A percentile compares a stretch with the other conserved stretches of the same genome.
These are phyloP conservation scores for Peromyscus aztecus DNA, from an alignment of 2,797 vertebrate genomes.

Conservation along the genomic window DNA sequence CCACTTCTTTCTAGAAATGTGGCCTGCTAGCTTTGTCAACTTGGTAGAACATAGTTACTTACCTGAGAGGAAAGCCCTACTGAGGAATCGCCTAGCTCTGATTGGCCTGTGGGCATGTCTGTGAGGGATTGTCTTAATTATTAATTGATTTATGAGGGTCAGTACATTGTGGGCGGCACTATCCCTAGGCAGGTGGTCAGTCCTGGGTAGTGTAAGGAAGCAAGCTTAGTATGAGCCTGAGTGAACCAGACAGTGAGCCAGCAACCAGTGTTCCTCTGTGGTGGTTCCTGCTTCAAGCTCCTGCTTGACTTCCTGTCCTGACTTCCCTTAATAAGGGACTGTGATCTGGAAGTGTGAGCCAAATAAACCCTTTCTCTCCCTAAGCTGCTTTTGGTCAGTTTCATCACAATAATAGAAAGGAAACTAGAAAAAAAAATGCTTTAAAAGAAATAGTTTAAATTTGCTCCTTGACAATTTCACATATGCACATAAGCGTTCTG, in stretches of 20 bases:
- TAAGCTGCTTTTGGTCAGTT: background rate
- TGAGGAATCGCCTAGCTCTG: background rate
- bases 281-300: background rate
- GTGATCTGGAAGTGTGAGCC: background rate
- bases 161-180: background rate
- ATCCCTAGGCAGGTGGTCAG: background rate
- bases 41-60: background rate
- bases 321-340: background rate
- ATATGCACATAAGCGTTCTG: background rate
- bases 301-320: background rate
- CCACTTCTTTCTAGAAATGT: slow-evolving; percentile 50
- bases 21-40: background rate
- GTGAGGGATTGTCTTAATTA: background rate
- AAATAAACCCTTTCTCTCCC: background rate
- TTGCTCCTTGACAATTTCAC: background rate
- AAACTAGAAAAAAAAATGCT: background rate
- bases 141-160: background rate
- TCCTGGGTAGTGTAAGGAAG: background rate
- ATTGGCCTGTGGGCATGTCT: background rate
- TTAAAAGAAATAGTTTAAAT: background rate
- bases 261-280: background rate
- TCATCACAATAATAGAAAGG: background rate
- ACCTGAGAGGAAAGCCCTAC: background rate
- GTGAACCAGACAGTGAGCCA: background rate
- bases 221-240: background rate